Conservation (phyloP, 2,113 vertebrate species). For the Syngnathus floridae region DNA sequence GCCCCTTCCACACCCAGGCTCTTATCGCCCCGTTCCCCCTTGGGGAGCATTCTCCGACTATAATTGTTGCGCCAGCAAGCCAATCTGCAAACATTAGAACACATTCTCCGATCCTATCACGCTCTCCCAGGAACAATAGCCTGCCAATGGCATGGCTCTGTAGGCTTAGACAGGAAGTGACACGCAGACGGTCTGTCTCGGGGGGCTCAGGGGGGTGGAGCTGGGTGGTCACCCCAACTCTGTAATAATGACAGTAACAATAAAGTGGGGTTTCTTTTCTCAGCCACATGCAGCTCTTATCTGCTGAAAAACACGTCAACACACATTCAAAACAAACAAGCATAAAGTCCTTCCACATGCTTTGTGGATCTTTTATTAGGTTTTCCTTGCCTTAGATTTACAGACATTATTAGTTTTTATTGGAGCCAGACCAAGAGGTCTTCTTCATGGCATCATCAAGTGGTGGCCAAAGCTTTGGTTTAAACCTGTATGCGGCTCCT, state of each 20-base stretch:
- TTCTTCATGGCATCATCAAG: constrained; percentile 60
- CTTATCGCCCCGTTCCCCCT: constrained; percentile 52
- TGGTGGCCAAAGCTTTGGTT: constrained; percentile 12
- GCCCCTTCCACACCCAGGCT: constrained; percentile 53
- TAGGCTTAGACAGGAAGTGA: constrained; percentile 64
- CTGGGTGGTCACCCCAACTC: constrained; percentile 56
- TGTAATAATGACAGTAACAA: constrained; percentile 49
- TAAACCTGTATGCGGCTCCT: constrained; percentile 7
- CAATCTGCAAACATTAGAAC: constrained; percentile 70
- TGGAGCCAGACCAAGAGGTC: constrained; percentile 23
- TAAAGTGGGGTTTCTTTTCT: constrained; percentile 57
- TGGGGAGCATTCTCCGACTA: constrained; percentile 53
- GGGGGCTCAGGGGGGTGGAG: constrained; percentile 39
- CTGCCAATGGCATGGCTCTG: constrained; percentile 54
- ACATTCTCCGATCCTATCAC: constrained; percentile 63
- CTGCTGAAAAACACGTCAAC: constrained; percentile 53
- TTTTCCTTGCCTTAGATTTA: constrained; percentile 31
- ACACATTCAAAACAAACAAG: constrained; percentile 40
- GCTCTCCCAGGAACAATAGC: constrained; percentile 60
- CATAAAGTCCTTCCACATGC: constrained; percentile 19
- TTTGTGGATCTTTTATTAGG: constrained; percentile 39
- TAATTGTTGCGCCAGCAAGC: constrained; percentile 62
- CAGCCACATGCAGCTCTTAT: constrained; percentile 37
- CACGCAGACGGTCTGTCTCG: constrained; percentile 61
- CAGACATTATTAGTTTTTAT: constrained; percentile 51